Percentiles rank a stretch among this genome's conserved stretches.
phyloP scores from a whole-genome alignment of 30 jellyfish, hydroid and myxozoan species.

The Cassiopea xamachana region DNA sequence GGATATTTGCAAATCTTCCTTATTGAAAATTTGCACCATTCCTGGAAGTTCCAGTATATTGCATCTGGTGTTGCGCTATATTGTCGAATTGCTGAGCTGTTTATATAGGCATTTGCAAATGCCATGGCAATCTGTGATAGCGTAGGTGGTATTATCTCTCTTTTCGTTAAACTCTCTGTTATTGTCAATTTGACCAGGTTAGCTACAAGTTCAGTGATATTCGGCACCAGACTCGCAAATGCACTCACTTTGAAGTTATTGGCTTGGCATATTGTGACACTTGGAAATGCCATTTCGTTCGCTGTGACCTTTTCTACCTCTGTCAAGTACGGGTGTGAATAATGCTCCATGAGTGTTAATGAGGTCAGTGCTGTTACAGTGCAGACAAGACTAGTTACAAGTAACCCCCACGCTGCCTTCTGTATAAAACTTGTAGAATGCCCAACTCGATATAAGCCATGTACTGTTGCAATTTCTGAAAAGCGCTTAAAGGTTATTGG shows the following conservation, averaged over 20 bases:
- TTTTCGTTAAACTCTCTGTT: neutral
- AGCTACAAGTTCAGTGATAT: neutral
- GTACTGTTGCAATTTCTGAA: slow-evolving; percentile 47
- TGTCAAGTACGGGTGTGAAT: slow-evolving; percentile 8
- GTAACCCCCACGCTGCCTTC: slow-evolving; percentile 32
- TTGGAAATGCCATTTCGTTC: slow-evolving; percentile 17
- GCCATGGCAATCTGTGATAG: slow-evolving; percentile 7
- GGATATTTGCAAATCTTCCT: slow-evolving; percentile 7
- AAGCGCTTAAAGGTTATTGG: slow-evolving; percentile 9
- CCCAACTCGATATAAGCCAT: slow-evolving; percentile 50
- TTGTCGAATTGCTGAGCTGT: slow-evolving; percentile 25
- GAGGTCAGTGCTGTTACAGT: neutral
- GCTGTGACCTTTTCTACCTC: slow-evolving; percentile 29
- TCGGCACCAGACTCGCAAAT: neutral
- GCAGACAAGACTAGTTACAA: neutral
- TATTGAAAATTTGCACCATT: slow-evolving; percentile 46
- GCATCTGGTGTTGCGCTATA: slow-evolving; percentile 23
- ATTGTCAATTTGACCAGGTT: neutral
- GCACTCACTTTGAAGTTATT: slow-evolving; percentile 45
- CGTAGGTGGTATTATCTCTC: slow-evolving; percentile 1
- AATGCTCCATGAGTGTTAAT: neutral
- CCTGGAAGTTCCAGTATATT: slow-evolving; percentile 21
- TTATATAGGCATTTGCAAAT: neutral
- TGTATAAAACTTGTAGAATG: slow-evolving; percentile 38
- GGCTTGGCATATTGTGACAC: slow-evolving; percentile 60